Base-by-base conservation (phyloP, 2,797 vertebrate species). In the Eleutherodactylus coqui region DNA sequence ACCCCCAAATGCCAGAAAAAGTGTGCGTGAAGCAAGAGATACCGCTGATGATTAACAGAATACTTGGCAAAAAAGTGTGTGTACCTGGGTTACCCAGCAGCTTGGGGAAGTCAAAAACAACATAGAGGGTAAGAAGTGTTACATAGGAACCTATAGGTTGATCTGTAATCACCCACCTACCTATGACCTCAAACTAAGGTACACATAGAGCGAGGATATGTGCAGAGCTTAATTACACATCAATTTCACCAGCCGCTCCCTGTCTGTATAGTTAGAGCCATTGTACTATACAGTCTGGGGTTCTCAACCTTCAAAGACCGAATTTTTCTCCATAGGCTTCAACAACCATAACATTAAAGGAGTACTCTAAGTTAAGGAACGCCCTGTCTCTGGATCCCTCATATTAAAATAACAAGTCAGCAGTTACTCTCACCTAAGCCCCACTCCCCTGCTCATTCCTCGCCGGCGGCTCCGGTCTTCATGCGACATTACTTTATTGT, bases 31-130 rank as follows among this genome's bases (percentile, higher is more conserved):
- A n/a, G n/a, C n/a, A n/a, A 16, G 19, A 55, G 51, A 43, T 60
- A 38, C 36, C 5, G 53, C 34, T 55, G 32, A 78, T 79, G n/a
- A 60, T 79, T 79, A 79, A 79, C 76, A 79, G 53, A 79, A 58
- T 79, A 55, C 75, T 24, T n/a, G 34, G 51, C 76, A 79, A 38
- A 60, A 55, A 17, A n/a, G 0, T 55, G 76, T 55, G 76, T 79
- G 29, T 32, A 38, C 47, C 36, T 0, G 21, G 51, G 29, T 41
- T 60, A 27, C 29, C 32, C 29, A 6, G 75, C 75, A 77, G 75
- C 19, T 7, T 38, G 49, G 53, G 24, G n/a, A 24, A 55, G 32
- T 34, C 11, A 1, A 78, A 78, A 78, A 58, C 34, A 60, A 78
- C 51, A 24, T 13, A 47, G 7, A 9, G 53, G 75, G 19, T 21